phyloP scores from a whole-genome alignment of 2,113 vertebrate species.

The Chaenogobius annularis region DNA sequence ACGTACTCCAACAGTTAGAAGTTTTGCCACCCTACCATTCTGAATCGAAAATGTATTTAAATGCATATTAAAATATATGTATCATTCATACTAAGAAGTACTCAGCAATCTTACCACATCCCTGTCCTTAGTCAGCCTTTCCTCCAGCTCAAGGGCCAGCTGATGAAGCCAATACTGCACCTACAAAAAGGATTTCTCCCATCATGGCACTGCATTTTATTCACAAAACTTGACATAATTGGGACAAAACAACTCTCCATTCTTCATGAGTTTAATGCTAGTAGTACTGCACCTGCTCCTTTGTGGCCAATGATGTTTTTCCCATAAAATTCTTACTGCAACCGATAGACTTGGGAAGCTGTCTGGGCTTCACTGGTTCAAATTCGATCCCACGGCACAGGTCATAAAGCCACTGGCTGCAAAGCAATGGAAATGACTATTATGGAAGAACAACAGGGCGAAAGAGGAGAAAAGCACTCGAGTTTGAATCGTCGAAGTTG shows the following conservation, averaged over 20 bases:
- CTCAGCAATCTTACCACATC: conserved; percentile 79
- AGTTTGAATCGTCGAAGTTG: no score
- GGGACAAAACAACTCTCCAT: no score
- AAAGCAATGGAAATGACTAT: conserved; percentile 1
- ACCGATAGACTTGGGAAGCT: conserved; percentile 89
- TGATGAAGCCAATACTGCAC: conserved; percentile 94
- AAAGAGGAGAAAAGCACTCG: no score
- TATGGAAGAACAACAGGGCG: no score
- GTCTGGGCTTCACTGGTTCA: conserved; percentile 90
- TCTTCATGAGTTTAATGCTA: not conserved
- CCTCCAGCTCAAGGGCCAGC: conserved; percentile 90
- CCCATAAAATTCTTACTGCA: conserved; percentile 96
- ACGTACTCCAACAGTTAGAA: conserved; percentile 83
- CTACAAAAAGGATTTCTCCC: conserved; percentile 62
- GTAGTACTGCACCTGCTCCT: conserved; percentile 79
- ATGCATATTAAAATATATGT: conserved; percentile 1
- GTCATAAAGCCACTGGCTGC: conserved; percentile 89
- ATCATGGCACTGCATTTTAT: not conserved
- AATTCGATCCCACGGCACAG: conserved; percentile 94
- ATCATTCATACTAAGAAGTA: not conserved
- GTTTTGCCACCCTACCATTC: conserved; percentile 89
- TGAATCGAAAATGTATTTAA: conserved; percentile 43
- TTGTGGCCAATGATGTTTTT: conserved; percentile 82
- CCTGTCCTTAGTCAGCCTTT: conserved; percentile 89
- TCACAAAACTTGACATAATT: no score